Evolutionary conservation across 2,797 vertebrate genomes (phyloP).

Genomic region (Lacerta viridis): DNA sequence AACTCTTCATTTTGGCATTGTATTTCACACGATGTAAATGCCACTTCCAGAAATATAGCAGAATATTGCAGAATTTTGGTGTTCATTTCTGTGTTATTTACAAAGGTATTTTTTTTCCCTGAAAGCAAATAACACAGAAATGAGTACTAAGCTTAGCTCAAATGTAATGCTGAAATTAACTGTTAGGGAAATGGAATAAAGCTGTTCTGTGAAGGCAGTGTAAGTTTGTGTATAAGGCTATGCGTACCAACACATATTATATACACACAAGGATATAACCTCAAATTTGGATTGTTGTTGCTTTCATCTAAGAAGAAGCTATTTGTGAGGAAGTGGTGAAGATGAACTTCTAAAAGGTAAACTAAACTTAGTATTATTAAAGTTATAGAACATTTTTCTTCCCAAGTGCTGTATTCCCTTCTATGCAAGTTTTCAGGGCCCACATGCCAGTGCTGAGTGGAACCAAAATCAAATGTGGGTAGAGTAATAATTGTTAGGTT

Average conservation of each 20-base stretch:
- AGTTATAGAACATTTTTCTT: too few relatives aligned
- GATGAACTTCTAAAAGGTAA: neutral
- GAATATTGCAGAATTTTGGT: too few relatives aligned
- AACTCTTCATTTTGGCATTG: too few relatives aligned
- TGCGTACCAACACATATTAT: constrained; percentile 9
- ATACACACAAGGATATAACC: constrained; percentile 16
- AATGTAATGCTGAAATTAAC: too few relatives aligned
- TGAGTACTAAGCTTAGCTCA: too few relatives aligned
- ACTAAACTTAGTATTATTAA: neutral
- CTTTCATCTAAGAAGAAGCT: neutral
- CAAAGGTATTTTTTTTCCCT: too few relatives aligned
- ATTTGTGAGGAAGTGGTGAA: constrained; percentile 1
- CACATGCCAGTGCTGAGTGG: neutral
- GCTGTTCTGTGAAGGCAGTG: neutral
- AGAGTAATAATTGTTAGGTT: neutral
- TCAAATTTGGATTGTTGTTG: neutral
- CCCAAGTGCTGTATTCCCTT: too few relatives aligned
- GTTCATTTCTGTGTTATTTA: too few relatives aligned
- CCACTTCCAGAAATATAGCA: too few relatives aligned
- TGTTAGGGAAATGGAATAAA: too few relatives aligned
- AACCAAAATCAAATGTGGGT: neutral
- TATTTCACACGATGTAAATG: too few relatives aligned
- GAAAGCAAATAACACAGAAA: too few relatives aligned
- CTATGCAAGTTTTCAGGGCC: neutral
- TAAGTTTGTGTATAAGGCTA: neutral